Evolutionary conservation across 2,888 invertebrate species (phyloP).

Genomic region (Cremastinae sp.): DNA sequence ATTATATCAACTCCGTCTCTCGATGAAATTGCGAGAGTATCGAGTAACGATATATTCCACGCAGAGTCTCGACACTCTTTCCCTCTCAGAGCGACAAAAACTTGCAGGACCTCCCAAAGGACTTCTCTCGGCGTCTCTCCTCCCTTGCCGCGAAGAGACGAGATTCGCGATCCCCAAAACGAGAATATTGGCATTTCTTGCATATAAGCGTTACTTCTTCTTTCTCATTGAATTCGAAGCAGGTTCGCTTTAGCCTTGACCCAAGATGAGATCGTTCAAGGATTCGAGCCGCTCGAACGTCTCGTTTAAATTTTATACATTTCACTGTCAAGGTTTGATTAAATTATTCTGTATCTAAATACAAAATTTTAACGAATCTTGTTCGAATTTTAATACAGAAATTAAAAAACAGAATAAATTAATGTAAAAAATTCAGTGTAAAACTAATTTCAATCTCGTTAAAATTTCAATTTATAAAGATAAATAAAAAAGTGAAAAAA

Average conservation of each 20-base stretch:
- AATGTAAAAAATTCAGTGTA: not conserved
- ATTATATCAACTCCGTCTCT: not conserved
- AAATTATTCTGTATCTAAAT: not conserved
- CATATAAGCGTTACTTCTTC: slow-evolving; percentile 16
- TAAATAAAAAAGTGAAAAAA: too few relatives aligned
- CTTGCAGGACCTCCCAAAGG: slow-evolving; percentile 42
- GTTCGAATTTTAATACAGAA: not conserved
- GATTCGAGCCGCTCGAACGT: slow-evolving; percentile 21
- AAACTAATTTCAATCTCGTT: too few relatives aligned
- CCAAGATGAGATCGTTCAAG: slow-evolving; percentile 43
- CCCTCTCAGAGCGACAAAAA: slow-evolving; percentile 36
- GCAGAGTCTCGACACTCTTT: slow-evolving; percentile 17
- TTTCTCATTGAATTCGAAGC: slow-evolving; percentile 41
- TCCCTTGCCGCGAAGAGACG: not conserved
- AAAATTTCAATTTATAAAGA: too few relatives aligned
- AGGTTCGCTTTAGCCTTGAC: slow-evolving; percentile 52
- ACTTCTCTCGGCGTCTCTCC: not conserved
- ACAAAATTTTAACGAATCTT: not conserved
- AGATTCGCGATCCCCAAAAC: slow-evolving; percentile 28
- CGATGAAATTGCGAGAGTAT: not conserved
- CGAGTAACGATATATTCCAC: slow-evolving; percentile 9
- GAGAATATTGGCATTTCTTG: slow-evolving; percentile 50
- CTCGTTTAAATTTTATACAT: not conserved
- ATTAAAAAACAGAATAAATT: not conserved
- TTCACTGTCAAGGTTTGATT: not conserved